Base-by-base conservation (phyloP, 37 sponge, comb jelly and placozoan genomes). In the Hexactinellida sp. region DNA sequence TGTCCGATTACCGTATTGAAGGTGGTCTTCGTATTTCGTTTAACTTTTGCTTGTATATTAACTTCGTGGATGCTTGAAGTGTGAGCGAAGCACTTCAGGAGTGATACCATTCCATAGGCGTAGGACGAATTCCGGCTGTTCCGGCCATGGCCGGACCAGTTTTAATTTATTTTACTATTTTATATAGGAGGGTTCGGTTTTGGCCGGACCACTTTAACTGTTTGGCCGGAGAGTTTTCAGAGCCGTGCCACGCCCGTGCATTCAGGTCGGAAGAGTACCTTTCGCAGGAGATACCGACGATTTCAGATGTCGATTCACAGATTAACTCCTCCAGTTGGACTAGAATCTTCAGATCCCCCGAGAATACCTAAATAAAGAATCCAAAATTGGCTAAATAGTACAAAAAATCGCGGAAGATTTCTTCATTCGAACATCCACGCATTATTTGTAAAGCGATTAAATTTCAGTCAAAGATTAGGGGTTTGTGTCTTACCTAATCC, bases 331-430 rank as follows among this genome's bases (percentile, higher is more conserved):
- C n/a, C n/a, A n/a, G n/a, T n/a, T n/a, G n/a, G n/a, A n/a, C n/a
- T n/a, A n/a, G n/a, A n/a, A n/a, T n/a, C n/a, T n/a, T n/a, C n/a
- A n/a, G n/a, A n/a, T n/a, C n/a, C n/a, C n/a, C n/a, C n/a, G n/a
- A n/a, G n/a, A n/a, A n/a, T n/a, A n/a, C n/a, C n/a, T n/a, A n/a
- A n/a, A n/a, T n/a, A n/a, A n/a, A n/a, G n/a, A n/a, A n/a, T n/a
- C n/a, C n/a, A n/a, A n/a, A n/a, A n/a, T n/a, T n/a, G n/a, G n/a
- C n/a, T n/a, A n/a, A n/a, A n/a, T n/a, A n/a, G n/a, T n/a, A n/a
- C 5, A 63, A 23, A 63, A 63, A 63, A 63, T 63, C 76, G 76
- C 76, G 76, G 76, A 63, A 63, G 13, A 63, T n/a, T 25, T 63
- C 76, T n/a, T 63, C 76, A 32, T 3, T 63, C 28, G 76, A 32